Evolutionary conservation across 2,113 vertebrate species (phyloP), one percentile per base, ranked within the genome.

Genomic region (Nycticebus coucang): DNA sequence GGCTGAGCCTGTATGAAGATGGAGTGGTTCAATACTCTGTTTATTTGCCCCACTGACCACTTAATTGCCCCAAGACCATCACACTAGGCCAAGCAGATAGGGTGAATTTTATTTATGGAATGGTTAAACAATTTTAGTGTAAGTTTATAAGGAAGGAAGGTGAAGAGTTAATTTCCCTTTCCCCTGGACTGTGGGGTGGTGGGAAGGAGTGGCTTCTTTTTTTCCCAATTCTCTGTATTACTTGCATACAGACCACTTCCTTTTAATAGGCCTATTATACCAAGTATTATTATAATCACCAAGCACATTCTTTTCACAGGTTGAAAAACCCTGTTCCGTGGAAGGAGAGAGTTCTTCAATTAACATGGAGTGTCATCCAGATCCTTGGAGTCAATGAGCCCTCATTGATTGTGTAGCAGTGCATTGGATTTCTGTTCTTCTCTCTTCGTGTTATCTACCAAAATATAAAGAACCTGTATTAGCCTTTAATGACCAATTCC

Each of bases 401-500:
- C 10, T 50, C 74, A 62, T 4, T 33, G 60, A 81, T 14, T 66
- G 60, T 83, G 12, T 35, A 19, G 12, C 86, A 55, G 26, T 91
- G 17, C 35, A 9, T 75, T 91, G 71, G 74, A 72, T 82, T 95
- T 82, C 55, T 85, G 5, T 88, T 79, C 81, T 87, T 21, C 45
- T 83, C 19, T 89, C 11, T 92, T 87, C 66, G 33, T 62, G n/a
- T 37, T 37, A 64, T 33, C 45, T 45, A 30, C 18, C 50, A 37
- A 22, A 89, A 62, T 68, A 79, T 17, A 81, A 45, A 62, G 53
- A 57, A 78, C 7, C n/a, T 53, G 2, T 68, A 37, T 74, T 69
- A 21, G 24, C 68, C 79, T 89, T 82, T 72, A 72, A 78, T 89
- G 79, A 60, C 60, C 84, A 50, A 91, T 74, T 91, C 83, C 33